Conservation (phyloP, 2,113 vertebrate species). For the Dascyllus trimaculatus region DNA sequence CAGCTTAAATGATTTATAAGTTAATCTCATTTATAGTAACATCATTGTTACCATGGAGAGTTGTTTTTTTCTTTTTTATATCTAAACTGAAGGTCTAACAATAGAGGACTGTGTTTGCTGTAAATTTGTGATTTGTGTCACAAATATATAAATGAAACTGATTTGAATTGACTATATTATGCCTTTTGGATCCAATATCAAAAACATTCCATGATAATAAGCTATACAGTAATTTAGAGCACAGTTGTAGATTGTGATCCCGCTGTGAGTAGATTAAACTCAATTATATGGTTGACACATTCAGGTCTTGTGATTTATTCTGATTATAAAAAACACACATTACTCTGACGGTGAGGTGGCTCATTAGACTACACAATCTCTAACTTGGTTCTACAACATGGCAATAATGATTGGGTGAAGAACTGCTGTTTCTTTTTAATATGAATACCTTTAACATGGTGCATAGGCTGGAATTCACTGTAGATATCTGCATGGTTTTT, state of each 20-base stretch:
- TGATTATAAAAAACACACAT: too few relatives aligned
- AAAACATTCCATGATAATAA: background rate
- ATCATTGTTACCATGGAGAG: background rate
- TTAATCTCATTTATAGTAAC: constrained; percentile 14
- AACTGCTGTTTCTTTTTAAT: background rate
- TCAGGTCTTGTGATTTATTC: too few relatives aligned
- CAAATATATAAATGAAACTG: background rate
- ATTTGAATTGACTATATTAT: background rate
- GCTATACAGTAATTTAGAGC: too few relatives aligned
- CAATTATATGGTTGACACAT: too few relatives aligned
- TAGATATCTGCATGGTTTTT: background rate
- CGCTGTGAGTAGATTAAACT: too few relatives aligned
- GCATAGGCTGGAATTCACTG: background rate
- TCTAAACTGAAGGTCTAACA: background rate
- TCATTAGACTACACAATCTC: background rate
- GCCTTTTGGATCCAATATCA: background rate
- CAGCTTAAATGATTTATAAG: constrained; percentile 24
- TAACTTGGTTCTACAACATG: background rate
- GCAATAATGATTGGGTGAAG: background rate
- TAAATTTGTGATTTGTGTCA: background rate
- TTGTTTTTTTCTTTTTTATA: background rate
- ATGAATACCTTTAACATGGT: background rate
- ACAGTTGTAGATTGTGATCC: too few relatives aligned
- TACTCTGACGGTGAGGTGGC: too few relatives aligned
- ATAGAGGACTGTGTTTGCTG: background rate